Conservation (phyloP, 2,113 vertebrate species). For the Piprites chloris region DNA sequence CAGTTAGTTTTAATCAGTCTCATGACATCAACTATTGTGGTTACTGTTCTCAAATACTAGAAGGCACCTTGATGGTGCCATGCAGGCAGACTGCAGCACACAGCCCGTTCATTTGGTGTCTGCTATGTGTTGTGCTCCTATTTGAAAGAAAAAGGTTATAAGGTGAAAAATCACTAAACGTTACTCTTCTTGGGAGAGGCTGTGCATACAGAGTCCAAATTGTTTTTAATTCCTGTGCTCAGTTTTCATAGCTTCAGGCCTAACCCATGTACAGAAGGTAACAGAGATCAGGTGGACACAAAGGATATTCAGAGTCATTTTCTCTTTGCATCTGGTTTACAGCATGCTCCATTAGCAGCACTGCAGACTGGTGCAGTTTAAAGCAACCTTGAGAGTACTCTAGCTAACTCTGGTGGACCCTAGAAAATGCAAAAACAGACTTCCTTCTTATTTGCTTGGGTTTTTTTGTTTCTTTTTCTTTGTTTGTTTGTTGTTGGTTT, state of each 20-base stretch:
- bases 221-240: neutral
- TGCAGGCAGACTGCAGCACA: neutral
- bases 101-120: neutral
- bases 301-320: neutral
- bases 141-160: neutral
- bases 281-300: neutral
- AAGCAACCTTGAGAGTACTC: neutral
- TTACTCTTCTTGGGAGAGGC: neutral
- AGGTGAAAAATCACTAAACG: neutral
- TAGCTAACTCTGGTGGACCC: neutral
- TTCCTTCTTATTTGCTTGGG: neutral
- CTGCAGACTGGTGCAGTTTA: neutral
- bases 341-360: neutral
- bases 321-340: neutral
- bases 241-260: neutral
- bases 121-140: neutral
- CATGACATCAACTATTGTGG: constrained; percentile 50
- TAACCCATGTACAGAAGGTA: neutral
- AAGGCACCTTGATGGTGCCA: constrained; percentile 16
- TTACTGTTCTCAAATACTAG: constrained; percentile 14
- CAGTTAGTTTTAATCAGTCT: constrained; percentile 63
- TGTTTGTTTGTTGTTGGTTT: neutral
- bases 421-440: neutral
- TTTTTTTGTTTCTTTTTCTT: neutral
- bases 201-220: neutral